A percentile compares a stretch with the other conserved stretches of the same genome.
Conservation (phyloP, 2,888 invertebrate species). For the Actias luna region DNA sequence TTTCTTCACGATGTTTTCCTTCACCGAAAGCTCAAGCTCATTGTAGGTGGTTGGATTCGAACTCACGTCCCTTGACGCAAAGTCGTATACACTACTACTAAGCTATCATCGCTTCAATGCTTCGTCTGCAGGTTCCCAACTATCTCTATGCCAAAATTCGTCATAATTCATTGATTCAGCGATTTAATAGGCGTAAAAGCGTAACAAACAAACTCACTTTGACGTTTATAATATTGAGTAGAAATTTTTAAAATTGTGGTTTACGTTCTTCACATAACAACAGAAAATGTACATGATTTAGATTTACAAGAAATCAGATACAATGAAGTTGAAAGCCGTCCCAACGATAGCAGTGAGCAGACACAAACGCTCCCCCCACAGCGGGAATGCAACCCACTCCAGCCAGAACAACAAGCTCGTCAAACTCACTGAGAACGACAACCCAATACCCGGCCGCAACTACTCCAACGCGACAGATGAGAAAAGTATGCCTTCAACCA, state of each 20-base stretch:
- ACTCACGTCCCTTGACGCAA: too few relatives aligned
- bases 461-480: constrained; percentile 57
- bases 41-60: too few relatives aligned
- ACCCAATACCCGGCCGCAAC: constrained; percentile 44
- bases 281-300: constrained; percentile 24
- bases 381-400: constrained; percentile 52
- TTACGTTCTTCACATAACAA: background rate
- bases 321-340: constrained; percentile 30
- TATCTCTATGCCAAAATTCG: too few relatives aligned
- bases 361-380: constrained; percentile 53
- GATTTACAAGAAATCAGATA: constrained; percentile 60
- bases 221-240: background rate
- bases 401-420: constrained; percentile 64
- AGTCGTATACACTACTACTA: too few relatives aligned
- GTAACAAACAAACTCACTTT: background rate
- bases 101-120: too few relatives aligned
- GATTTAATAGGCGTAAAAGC: background rate
- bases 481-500: constrained; percentile 36
- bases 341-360: constrained; percentile 31
- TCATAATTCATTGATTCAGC: too few relatives aligned
- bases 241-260: too few relatives aligned
- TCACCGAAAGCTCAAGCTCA: too few relatives aligned
- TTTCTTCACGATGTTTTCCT: too few relatives aligned
- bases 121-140: too few relatives aligned
- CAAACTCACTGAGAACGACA: constrained; percentile 53